Evolutionary conservation across 2,888 invertebrate species (phyloP), one percentile per base, ranked within the genome.

Genomic region (Drosophila merina): DNA sequence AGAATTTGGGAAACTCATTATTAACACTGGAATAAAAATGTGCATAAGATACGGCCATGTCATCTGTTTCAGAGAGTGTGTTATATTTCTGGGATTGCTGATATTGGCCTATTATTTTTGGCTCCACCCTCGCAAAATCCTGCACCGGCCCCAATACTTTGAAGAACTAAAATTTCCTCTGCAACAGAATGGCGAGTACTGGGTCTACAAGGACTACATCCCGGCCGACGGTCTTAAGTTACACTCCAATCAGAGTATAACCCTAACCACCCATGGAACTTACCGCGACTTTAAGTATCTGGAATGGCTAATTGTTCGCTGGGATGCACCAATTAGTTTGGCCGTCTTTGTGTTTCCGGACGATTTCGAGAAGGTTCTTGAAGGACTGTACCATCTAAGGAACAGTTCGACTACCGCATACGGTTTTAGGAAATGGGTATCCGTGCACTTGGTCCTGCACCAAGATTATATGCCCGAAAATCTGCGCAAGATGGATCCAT

Each of bases 171-270:
- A 3, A 0, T 63, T 79, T 50, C 48, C 57, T 30, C 25, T 78
- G 9, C 62, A 72, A 31, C 79, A 79, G 44, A 76, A 70, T 59
- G 76, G 76, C 1, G 51, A 75, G 1, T 78, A 68, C 26, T 79
- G 78, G 76, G 66, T 79, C 28, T 57, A 44, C n/a, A 55, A 75
- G 36, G 42, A 72, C 14, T 78, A 68, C 20, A 54, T 78, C 5
- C 28, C 25, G 0, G 52, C 71, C 4, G 2, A n/a, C 1, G 28
- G 5, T 7, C 0, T 6, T 0, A 6, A 14, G 0, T 1, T 57
- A 4, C 30, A 7, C 0, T 54, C 55, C 0, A 78, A 74, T 26
- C 26, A 25, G 5, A 73, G 67, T 3, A n/a, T 76, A 6, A 79
- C 79, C 0, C 30, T 78, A 14, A 60, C 73, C 6, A 74, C 67